Base-by-base conservation (phyloP, 2,888 invertebrate genomes). In the Muscina levida region DNA sequence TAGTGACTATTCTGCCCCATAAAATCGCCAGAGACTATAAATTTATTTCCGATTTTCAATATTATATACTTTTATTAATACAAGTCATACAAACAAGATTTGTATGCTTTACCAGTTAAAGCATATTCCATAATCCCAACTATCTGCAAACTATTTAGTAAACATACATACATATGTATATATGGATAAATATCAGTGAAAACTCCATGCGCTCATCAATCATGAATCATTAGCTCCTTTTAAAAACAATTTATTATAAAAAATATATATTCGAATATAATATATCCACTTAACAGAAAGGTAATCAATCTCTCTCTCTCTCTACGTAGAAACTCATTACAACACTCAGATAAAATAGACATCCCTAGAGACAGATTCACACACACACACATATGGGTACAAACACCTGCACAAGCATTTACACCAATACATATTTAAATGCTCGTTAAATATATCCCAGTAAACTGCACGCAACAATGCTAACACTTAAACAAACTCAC, bases 251-350 rank as follows among this genome's bases (percentile, higher is more conserved):
- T 42, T 62, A 62, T 62, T 62, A 39, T 62, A 62, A 62, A 39
- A 22, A 17, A 31, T 57, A 15, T 24, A 19, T 24, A 37, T 53
- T 57, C 31, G 5, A 48, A 66, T 13, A 19, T 19, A 70, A 62
- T 59, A 37, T 46, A 59, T 31, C 39, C 62, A 70, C 62, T 53
- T 75, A 24, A 53, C 68, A 42, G 62, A 70, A 53, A 68, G 59
- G 59, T 74, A 67, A 74, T 74, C 68, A 68, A 74, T 74, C 74
- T 68, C 59, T 68, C 67, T 74, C 68, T 59, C 67, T 74, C 74
- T 68, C 59, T 68, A 59, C 42, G 51, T 39, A 24, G 37, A 48
- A 68, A 70, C 70, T 70, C 67, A 59, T 74, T 59, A 59, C 17
- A 48, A 17, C 74, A 59, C 39, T 17, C 48, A 48, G 22, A 62